phyloP scores from a whole-genome alignment of 1,140 invertebrate genomes.

The Fopius arisanus region DNA sequence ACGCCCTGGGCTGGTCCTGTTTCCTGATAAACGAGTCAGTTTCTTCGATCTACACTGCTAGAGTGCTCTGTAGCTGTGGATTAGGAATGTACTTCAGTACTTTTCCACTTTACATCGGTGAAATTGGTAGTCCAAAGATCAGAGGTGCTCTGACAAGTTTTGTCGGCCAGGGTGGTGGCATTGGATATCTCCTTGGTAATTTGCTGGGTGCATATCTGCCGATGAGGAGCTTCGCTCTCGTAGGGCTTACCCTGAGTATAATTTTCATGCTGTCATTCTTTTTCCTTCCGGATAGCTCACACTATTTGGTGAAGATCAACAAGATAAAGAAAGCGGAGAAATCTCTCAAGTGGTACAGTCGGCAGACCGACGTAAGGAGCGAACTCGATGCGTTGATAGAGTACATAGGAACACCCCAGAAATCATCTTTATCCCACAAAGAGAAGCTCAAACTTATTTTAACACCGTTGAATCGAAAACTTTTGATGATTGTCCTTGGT shows the following conservation, averaged over 20 bases:
- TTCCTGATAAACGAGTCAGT: constrained; percentile 67
- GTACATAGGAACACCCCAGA: constrained; percentile 39
- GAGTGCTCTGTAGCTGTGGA: constrained; percentile 69
- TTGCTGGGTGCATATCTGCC: constrained; percentile 70
- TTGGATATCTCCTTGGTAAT: constrained; percentile 76
- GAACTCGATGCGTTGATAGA: constrained; percentile 43
- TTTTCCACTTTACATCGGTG: constrained; percentile 72
- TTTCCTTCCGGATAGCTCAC: constrained; percentile 78
- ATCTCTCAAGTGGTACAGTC: constrained; percentile 47
- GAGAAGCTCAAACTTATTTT: too few species aligned
- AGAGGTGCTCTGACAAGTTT: constrained; percentile 73
- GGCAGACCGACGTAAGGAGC: constrained; percentile 31
- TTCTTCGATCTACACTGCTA: constrained; percentile 64
- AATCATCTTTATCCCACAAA: too few species aligned
- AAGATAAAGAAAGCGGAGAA: constrained; percentile 67
- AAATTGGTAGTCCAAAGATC: constrained; percentile 71
- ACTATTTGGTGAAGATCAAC: constrained; percentile 70
- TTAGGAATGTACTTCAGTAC: constrained; percentile 72
- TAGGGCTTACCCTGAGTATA: constrained; percentile 67
- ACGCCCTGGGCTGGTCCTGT: constrained; percentile 71
- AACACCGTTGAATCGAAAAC: constrained; percentile 68
- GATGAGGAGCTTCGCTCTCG: constrained; percentile 67
- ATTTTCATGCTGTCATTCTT: constrained; percentile 69
- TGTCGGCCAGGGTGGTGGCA: constrained; percentile 50
- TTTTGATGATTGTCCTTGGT: constrained; percentile 75